Percentiles rank a stretch among this genome's conserved stretches.
phyloP scores from a whole-genome alignment of 2,113 vertebrate species.

The Gallinago jamesoni region DNA sequence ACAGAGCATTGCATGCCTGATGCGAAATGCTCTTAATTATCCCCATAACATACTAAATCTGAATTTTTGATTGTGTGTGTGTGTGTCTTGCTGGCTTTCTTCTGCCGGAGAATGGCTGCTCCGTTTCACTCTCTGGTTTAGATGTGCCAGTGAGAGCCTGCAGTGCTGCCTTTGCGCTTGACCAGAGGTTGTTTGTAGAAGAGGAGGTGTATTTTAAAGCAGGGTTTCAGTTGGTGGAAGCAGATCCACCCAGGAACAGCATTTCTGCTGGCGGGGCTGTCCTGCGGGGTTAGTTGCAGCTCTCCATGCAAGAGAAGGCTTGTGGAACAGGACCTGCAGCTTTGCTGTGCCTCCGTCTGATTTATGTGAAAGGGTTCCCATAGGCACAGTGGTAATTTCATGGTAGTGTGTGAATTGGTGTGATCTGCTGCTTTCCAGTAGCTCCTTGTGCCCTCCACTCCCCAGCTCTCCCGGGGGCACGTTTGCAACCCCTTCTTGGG shows the following conservation, averaged over 20 bases:
- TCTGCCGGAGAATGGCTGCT: not conserved
- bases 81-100: not conserved
- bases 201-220: not conserved
- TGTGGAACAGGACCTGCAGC: conserved; percentile 36
- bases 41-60: too few relatives aligned
- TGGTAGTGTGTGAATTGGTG: not conserved
- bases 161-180: not conserved
- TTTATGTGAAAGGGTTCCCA: not conserved
- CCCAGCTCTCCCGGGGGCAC: not conserved
- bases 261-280: not conserved
- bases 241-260: not conserved
- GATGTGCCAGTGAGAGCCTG: not conserved
- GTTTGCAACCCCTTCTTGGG: not conserved
- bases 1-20: not conserved
- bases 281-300: not conserved
- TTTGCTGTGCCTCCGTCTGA: not conserved
- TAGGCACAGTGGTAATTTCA: not conserved
- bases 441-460: not conserved
- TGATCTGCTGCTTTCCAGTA: not conserved
- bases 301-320: rapidly evolving
- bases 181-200: not conserved
- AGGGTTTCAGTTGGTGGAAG: not conserved
- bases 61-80: not conserved
- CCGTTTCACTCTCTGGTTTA: rapidly evolving
- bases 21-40: not conserved